These are phyloP conservation scores for Carettochelys insculpta DNA, from an alignment of 2,113 vertebrate species.

Conservation along the genomic window DNA sequence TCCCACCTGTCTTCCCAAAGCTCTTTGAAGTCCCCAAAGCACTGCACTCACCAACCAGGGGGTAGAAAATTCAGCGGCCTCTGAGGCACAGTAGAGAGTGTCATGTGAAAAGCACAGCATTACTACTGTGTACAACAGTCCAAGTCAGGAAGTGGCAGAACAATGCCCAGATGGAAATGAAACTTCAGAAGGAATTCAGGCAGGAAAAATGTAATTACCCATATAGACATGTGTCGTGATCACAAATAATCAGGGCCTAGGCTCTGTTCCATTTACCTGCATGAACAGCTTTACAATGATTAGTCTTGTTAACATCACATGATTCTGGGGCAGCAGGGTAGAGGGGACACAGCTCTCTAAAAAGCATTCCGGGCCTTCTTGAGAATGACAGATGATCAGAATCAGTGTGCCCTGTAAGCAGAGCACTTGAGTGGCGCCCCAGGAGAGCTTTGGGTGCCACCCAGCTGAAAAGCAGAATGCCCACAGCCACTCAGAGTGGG, in stretches of 20 bases:
- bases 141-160: background rate
- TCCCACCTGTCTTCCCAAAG: background rate
- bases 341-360: background rate
- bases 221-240: background rate
- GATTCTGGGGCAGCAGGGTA: background rate
- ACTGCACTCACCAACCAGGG: rapidly evolving
- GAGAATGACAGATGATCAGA: conserved; percentile 21
- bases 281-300: rapidly evolving
- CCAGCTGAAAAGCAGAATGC: too few species aligned
- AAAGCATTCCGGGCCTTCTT: background rate
- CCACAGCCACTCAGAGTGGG: too few species aligned
- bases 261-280: rapidly evolving
- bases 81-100: background rate
- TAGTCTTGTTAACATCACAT: rapidly evolving
- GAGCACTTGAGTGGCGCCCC: too few species aligned
- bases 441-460: too few species aligned
- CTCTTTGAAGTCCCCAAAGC: background rate
- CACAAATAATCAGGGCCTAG: rapidly evolving
- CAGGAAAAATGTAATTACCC: conserved; percentile 46
- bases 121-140: background rate
- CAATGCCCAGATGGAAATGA: background rate
- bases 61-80: background rate
- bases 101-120: background rate
- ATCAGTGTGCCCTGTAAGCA: too few species aligned
- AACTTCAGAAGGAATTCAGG: conserved; percentile 28